Percentiles rank a stretch among this genome's conserved stretches.
These are phyloP conservation scores for Turdus rufiventris DNA, from an alignment of 2,113 vertebrate genomes.

Conservation along the genomic window DNA sequence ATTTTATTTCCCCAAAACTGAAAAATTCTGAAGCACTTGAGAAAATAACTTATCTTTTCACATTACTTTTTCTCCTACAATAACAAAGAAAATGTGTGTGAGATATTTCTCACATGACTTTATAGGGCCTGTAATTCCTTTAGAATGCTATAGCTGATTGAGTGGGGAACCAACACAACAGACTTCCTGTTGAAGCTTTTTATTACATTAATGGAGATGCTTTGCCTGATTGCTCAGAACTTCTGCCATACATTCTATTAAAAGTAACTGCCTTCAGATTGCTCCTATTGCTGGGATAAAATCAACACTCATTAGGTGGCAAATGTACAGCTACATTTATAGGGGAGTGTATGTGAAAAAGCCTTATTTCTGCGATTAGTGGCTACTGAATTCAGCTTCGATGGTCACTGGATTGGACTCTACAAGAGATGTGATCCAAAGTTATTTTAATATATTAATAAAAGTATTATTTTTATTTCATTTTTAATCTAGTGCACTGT, in stretches of 20 bases:
- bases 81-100: background rate
- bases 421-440: background rate
- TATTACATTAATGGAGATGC: slow-evolving; percentile 35
- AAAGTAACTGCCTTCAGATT: slow-evolving; percentile 11
- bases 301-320: slow-evolving; percentile 47
- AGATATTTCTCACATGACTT: background rate
- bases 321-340: background rate
- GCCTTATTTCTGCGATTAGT: accelerated
- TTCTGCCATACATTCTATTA: slow-evolving; percentile 28
- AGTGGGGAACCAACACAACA: background rate
- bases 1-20: background rate
- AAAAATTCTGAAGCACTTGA: background rate
- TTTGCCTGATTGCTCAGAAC: slow-evolving; percentile 44
- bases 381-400: background rate
- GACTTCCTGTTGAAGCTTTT: slow-evolving; percentile 41
- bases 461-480: background rate
- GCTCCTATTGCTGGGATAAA: slow-evolving; percentile 56
- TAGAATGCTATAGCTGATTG: slow-evolving; percentile 49
- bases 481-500: background rate
- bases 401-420: background rate
- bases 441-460: background rate
- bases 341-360: background rate
- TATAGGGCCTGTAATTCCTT: background rate
- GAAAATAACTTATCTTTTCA: background rate
- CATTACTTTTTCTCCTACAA: background rate